Percentiles rank a stretch among this genome's conserved stretches.
These are phyloP conservation scores for Lethenteron camtschaticum DNA, from an alignment of 2,113 vertebrate genomes.

Conservation along the genomic window DNA sequence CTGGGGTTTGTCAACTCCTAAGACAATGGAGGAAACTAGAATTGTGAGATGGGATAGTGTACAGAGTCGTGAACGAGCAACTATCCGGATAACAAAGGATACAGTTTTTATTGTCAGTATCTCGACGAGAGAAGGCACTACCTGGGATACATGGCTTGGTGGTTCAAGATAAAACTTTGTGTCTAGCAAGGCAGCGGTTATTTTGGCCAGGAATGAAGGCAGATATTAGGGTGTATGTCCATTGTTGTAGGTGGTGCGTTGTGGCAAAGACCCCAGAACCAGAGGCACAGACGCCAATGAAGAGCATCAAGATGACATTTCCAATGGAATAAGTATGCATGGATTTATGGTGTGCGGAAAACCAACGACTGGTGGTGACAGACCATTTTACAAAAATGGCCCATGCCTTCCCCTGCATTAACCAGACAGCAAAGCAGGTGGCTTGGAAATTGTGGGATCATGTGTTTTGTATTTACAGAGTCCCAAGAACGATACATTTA, in stretches of 20 bases:
- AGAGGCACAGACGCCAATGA: conserved; percentile 8
- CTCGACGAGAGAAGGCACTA: too few relatives aligned
- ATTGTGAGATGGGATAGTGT: too few relatives aligned
- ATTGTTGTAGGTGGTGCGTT: conserved; percentile 8
- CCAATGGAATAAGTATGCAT: conserved; percentile 1
- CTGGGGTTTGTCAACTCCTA: too few relatives aligned
- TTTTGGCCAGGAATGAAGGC: conserved; percentile 10
- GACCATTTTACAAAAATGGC: conserved; percentile 7
- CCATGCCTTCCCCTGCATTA: conserved; percentile 7
- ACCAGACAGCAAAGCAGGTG: conserved; percentile 10
- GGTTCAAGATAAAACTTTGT: conserved; percentile 5
- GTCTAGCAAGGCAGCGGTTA: conserved; percentile 11
- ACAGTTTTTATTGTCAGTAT: too few relatives aligned
- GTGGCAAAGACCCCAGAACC: conserved; percentile 9
- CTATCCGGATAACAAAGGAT: too few relatives aligned
- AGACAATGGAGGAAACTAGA: too few relatives aligned
- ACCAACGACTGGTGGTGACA: neutral
- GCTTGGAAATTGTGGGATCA: conserved; percentile 6
- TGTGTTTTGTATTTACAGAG: conserved; percentile 7
- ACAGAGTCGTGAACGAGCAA: too few relatives aligned
- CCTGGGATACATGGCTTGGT: too few relatives aligned
- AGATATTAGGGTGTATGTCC: conserved; percentile 8
- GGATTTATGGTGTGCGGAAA: conserved; percentile 4
- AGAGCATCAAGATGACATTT: conserved; percentile 3
- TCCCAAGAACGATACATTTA: conserved; percentile 7